Conservation (phyloP, 2,113 vertebrate genomes). For the Struthidea cinerea region DNA sequence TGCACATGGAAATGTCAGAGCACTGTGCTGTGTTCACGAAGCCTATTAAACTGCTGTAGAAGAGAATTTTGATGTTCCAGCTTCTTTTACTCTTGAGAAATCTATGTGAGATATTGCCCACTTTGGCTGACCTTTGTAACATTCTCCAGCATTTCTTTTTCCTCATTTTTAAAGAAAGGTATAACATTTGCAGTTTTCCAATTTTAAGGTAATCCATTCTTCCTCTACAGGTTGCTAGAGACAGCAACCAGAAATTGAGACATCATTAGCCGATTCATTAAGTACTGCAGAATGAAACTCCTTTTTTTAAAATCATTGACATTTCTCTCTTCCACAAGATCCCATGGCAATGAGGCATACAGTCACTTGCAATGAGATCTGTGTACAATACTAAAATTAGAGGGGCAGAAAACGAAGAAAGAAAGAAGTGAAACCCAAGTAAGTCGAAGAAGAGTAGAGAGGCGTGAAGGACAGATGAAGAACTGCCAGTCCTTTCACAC, state of each 20-base stretch:
- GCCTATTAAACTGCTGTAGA: background rate
- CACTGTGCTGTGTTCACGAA: background rate
- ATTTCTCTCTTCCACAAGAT: background rate
- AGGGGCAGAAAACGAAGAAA: background rate
- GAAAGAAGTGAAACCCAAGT: background rate
- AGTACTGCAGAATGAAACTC: background rate
- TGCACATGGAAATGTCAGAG: background rate
- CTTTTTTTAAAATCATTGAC: background rate
- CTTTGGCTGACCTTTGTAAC: background rate
- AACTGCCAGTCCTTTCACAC: background rate
- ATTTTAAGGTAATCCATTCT: background rate
- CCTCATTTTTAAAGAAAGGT: background rate
- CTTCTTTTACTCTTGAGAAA: background rate
- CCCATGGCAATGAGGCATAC: background rate
- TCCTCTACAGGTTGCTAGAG: background rate
- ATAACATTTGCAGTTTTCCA: background rate
- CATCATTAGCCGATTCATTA: background rate
- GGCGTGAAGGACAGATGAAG: background rate
- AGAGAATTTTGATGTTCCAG: background rate
- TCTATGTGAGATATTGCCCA: background rate
- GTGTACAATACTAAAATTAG: background rate
- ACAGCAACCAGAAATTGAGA: background rate
- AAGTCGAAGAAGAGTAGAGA: background rate
- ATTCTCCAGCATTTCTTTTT: background rate
- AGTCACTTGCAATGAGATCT: background rate